A percentile compares a stretch with the other conserved stretches of the same genome.
Evolutionary conservation across 2,888 invertebrate species (phyloP).

Genomic region (Cotesia congregata): DNA sequence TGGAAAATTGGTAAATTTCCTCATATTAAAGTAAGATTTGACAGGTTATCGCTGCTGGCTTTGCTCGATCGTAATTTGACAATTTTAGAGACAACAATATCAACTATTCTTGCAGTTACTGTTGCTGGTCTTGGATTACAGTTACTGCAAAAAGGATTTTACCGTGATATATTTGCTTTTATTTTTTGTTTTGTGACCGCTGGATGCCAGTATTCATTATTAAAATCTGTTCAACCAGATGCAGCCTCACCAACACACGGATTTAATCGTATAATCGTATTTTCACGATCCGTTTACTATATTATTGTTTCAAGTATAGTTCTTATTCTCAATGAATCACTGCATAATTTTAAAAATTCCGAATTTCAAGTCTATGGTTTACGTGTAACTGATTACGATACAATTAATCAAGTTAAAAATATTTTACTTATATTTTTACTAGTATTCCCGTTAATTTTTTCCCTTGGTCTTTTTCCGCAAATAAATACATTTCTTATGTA

Average conservation of each 20-base stretch:
- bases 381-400: constrained; percentile 74
- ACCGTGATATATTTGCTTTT: constrained; percentile 92
- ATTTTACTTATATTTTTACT: constrained; percentile 85
- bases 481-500: constrained; percentile 98
- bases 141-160: constrained; percentile 87
- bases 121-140: constrained; percentile 90
- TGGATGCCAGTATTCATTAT: constrained; percentile 94
- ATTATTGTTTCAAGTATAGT: constrained; percentile 76
- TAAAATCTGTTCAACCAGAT: constrained; percentile 99
- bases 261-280: constrained; percentile 94
- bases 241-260: constrained; percentile 99
- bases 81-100: constrained; percentile 83
- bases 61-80: constrained; percentile 93
- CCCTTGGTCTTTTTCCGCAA: constrained; percentile 95
- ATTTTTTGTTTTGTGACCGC: constrained; percentile 98
- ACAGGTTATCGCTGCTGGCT: constrained; percentile 91
- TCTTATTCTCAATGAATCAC: constrained; percentile 64
- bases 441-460: constrained; percentile 94
- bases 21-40: constrained; percentile 88
- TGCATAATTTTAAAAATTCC: constrained; percentile 67
- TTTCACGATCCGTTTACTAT: constrained; percentile 94
- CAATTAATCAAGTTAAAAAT: constrained; percentile 80
- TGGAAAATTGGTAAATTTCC: constrained; percentile 74
- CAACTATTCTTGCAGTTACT: constrained; percentile 85
- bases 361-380: constrained; percentile 70